These are phyloP conservation scores for Neuroterus valhalla DNA, from an alignment of 1,140 invertebrate genomes.

Conservation along the genomic window DNA sequence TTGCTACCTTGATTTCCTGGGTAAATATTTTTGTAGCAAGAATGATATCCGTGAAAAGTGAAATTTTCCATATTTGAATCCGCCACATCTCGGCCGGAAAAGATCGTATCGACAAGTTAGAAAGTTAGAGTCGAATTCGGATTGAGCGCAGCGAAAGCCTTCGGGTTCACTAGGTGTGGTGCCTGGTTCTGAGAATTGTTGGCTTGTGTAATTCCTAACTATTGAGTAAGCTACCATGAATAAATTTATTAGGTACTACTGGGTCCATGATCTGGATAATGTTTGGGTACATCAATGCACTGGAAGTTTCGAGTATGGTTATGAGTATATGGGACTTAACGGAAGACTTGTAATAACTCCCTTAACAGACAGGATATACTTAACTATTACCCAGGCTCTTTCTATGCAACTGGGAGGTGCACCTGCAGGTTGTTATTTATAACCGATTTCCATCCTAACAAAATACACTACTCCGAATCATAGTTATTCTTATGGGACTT, in stretches of 20 bases:
- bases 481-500: background rate
- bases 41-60: too few species aligned
- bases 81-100: too few species aligned
- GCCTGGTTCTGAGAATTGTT: too few species aligned
- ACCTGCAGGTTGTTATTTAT: conserved; percentile 79
- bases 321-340: conserved; percentile 96
- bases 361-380: conserved; percentile 92
- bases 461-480: background rate
- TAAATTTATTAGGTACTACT: conserved; percentile 84
- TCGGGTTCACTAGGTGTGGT: too few species aligned
- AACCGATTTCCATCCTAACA: too few species aligned
- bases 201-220: background rate
- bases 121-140: too few species aligned
- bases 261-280: conserved; percentile 88
- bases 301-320: conserved; percentile 91
- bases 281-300: conserved; percentile 89
- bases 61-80: too few species aligned
- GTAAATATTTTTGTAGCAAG: too few species aligned
- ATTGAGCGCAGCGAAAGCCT: too few species aligned
- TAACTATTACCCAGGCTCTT: conserved; percentile 93
- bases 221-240: background rate
- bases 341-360: conserved; percentile 93
- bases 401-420: conserved; percentile 93
- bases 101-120: too few species aligned
- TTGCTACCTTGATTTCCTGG: too few species aligned